A percentile compares a stretch with the other conserved stretches of the same genome.
These are phyloP conservation scores for Poliocrania exsul DNA, from an alignment of 2,797 vertebrate species.

Conservation along the genomic window DNA sequence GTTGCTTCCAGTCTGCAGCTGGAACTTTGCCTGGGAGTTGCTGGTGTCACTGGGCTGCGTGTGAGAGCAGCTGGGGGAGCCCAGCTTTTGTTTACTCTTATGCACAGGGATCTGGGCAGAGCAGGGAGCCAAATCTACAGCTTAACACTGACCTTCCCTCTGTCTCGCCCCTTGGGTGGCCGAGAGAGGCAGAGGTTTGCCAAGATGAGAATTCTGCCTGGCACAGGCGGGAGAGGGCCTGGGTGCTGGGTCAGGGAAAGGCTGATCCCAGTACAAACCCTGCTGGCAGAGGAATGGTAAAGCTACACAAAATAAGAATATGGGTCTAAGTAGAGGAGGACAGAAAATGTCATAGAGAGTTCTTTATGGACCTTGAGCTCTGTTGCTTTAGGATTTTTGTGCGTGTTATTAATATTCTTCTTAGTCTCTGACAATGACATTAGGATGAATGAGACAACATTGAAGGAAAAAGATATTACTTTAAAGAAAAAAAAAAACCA, in stretches of 20 bases:
- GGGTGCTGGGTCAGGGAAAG: neutral
- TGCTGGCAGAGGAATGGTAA: neutral
- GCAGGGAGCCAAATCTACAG: neutral
- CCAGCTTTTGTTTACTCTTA: neutral
- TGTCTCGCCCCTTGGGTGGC: fast-evolving
- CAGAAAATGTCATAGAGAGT: fast-evolving
- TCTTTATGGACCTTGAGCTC: neutral
- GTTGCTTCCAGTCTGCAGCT: neutral
- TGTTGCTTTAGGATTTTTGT: neutral
- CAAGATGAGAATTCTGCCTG: neutral
- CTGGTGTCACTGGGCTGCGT: neutral
- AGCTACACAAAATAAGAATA: neutral
- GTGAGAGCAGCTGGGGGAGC: neutral
- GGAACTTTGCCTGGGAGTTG: neutral
- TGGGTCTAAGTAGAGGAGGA: neutral
- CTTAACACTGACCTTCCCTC: neutral
- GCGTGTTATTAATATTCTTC: neutral
- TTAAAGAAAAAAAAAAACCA: no score
- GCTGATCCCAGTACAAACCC: neutral
- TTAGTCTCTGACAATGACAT: fast-evolving
- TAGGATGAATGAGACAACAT: neutral
- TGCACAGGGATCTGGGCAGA: neutral
- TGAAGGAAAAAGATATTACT: neutral
- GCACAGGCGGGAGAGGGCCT: neutral
- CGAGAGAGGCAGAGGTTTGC: fast-evolving